Evolutionary conservation across 2,113 vertebrate genomes (phyloP).

Genomic region (Sakesphorus luctuosus): DNA sequence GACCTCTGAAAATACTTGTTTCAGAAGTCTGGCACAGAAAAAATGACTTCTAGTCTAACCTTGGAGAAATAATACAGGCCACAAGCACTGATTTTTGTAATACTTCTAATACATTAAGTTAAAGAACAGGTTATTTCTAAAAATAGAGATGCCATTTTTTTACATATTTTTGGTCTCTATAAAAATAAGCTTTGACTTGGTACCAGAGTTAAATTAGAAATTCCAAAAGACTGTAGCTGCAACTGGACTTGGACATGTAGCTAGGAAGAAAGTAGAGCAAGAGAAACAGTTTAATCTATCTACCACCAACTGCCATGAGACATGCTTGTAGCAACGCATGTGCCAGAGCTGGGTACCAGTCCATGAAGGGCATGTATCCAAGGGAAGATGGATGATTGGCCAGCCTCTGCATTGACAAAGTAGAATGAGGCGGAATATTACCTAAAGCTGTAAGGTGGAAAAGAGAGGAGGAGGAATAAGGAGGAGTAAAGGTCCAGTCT

Average conservation of each 20-base stretch:
- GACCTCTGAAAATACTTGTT: conserved; percentile 4
- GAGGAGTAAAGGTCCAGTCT: accelerated
- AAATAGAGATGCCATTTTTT: neutral
- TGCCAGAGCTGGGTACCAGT: neutral
- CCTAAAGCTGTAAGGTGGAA: neutral
- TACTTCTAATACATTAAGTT: neutral
- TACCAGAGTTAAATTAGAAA: neutral
- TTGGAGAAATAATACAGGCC: neutral
- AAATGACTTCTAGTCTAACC: neutral
- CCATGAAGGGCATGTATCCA: neutral
- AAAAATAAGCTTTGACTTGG: neutral
- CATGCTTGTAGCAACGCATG: neutral
- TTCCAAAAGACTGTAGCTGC: neutral
- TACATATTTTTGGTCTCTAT: neutral
- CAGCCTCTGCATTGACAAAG: neutral
- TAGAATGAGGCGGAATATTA: neutral
- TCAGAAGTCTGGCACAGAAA: neutral
- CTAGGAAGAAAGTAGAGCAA: neutral
- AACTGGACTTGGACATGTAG: neutral
- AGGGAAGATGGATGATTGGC: neutral
- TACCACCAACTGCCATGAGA: neutral
- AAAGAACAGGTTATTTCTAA: neutral
- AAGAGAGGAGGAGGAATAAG: neutral
- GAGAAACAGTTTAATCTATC: neutral
- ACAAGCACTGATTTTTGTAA: neutral